A percentile compares a stretch with the other conserved stretches of the same genome.
These are phyloP conservation scores for Natrix natrix DNA, from an alignment of 2,797 vertebrate species.

Conservation along the genomic window DNA sequence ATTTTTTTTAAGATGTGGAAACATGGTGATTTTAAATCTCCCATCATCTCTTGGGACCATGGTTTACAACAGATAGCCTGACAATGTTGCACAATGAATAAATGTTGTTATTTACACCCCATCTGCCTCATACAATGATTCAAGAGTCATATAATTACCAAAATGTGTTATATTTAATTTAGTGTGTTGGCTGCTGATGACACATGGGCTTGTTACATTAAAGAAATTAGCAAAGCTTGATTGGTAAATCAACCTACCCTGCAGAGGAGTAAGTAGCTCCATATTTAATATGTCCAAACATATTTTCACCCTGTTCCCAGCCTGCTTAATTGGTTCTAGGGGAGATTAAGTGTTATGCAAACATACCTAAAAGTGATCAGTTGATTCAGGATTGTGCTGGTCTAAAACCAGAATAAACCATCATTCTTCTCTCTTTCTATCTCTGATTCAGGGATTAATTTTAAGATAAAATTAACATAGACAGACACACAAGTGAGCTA, in stretches of 20 bases:
- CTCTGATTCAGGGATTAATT: neutral
- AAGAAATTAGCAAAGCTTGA: constrained; percentile 47
- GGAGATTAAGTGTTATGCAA: neutral
- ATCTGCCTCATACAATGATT: constrained; percentile 25
- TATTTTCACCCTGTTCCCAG: constrained; percentile 5
- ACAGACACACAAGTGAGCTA: neutral
- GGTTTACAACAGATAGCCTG: constrained; percentile 34
- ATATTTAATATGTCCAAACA: constrained; percentile 22
- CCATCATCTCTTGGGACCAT: constrained; percentile 7
- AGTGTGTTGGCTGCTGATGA: constrained; percentile 26
- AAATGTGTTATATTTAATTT: constrained; percentile 52
- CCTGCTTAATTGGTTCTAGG: neutral
- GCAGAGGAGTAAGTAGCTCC: constrained; percentile 50
- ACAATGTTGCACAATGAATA: constrained; percentile 46
- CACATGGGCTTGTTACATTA: constrained; percentile 23
- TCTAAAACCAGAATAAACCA: neutral
- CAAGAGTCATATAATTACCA: constrained; percentile 45
- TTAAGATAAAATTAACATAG: neutral
- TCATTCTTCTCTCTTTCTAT: neutral
- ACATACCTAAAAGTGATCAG: neutral
- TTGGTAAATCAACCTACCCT: constrained; percentile 39
- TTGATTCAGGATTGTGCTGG: neutral
- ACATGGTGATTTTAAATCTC: neutral
- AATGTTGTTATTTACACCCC: constrained; percentile 45
- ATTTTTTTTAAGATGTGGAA: neutral